Conservation (phyloP, 2,888 invertebrate species). For the Hirtodrosophila confusa region DNA sequence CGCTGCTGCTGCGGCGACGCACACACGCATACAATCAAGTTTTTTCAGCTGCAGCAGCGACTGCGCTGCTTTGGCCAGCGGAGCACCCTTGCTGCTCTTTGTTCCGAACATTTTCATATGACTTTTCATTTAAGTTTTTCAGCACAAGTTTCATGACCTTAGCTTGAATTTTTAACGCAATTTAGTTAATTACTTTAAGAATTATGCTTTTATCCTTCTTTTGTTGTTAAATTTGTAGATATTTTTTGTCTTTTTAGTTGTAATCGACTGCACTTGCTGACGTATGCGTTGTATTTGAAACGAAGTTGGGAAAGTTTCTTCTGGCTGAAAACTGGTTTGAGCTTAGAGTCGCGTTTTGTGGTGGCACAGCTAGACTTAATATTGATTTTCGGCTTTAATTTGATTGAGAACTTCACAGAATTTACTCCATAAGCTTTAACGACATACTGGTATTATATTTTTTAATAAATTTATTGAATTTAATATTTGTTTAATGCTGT, state of each 20-base stretch:
- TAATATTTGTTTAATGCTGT: background rate
- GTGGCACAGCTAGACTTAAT: background rate
- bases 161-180: background rate
- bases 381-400: background rate
- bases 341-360: slow-evolving; percentile 5
- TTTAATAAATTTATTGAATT: background rate
- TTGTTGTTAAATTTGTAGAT: background rate
- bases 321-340: slow-evolving; percentile 47
- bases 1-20: slow-evolving; percentile 25
- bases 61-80: slow-evolving; percentile 55
- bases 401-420: background rate
- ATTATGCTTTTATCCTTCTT: background rate
- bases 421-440: background rate
- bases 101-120: slow-evolving; percentile 30
- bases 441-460: background rate
- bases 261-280: slow-evolving; percentile 50
- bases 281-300: slow-evolving; percentile 41
- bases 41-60: slow-evolving; percentile 48
- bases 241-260: slow-evolving; percentile 1
- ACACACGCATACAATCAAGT: slow-evolving; percentile 52
- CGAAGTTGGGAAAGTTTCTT: slow-evolving; percentile 24
- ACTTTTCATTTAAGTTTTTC: slow-evolving; percentile 19
- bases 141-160: slow-evolving; percentile 19
- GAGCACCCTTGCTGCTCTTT: slow-evolving; percentile 63
- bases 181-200: slow-evolving; percentile 5